These are phyloP conservation scores for Parazoanthus atlanticus DNA, from an alignment of 92 coral and sea anemone species.

Conservation along the genomic window DNA sequence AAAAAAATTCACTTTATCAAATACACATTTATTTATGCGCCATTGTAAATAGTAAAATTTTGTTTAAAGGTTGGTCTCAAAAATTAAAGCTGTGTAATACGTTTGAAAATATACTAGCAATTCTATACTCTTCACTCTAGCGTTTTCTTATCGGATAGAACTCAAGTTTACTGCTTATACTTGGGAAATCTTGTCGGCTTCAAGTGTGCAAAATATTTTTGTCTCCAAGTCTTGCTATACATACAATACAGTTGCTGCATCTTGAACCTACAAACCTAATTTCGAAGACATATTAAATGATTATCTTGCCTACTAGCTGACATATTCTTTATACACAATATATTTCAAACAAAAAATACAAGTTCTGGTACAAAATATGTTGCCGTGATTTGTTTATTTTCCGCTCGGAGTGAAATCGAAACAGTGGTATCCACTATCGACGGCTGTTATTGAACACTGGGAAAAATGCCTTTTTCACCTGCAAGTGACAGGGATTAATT, in stretches of 20 bases:
- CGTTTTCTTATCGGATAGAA: background rate
- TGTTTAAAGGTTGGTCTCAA: slow-evolving; percentile 15
- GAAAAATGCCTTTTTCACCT: background rate
- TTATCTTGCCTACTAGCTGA: background rate
- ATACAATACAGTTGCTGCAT: background rate
- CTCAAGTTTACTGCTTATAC: background rate
- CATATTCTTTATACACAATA: background rate
- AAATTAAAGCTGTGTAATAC: slow-evolving; percentile 1
- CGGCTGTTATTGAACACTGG: background rate
- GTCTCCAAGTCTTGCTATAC: slow-evolving; percentile 9
- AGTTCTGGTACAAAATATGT: background rate
- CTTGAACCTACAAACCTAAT: background rate
- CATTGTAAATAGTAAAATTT: slow-evolving; percentile 84
- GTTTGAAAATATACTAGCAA: background rate
- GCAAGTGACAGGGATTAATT: background rate
- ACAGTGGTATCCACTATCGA: background rate
- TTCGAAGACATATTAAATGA: background rate
- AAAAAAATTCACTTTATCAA: slow-evolving; percentile 66
- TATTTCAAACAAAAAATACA: slow-evolving; percentile 2
- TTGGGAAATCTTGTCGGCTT: background rate
- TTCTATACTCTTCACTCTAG: slow-evolving; percentile 8
- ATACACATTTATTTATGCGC: slow-evolving; percentile 85
- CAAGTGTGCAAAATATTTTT: slow-evolving; percentile 8
- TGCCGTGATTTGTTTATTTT: slow-evolving; percentile 11
- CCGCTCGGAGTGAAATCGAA: background rate